These are phyloP conservation scores for Cottus gobio DNA, from an alignment of 2,113 vertebrate genomes.

Conservation along the genomic window DNA sequence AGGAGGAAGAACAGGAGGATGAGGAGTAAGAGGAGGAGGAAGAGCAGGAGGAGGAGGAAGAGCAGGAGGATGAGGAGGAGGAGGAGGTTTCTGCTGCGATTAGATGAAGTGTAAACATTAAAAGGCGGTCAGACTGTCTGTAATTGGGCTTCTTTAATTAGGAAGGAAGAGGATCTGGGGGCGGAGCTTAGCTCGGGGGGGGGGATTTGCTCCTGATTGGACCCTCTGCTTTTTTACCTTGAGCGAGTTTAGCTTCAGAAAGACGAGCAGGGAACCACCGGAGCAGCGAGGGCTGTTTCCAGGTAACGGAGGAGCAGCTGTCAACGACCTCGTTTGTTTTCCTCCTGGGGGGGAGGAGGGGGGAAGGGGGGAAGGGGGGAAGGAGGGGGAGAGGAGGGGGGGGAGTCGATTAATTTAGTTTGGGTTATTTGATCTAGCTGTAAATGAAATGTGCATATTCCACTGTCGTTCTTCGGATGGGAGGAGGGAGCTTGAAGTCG, in stretches of 20 bases:
- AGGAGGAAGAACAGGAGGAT: too few species aligned
- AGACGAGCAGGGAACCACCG: too few species aligned
- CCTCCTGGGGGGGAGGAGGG: too few species aligned
- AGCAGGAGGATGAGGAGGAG: not conserved
- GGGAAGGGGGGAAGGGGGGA: too few species aligned
- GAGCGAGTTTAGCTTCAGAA: constrained; percentile 23
- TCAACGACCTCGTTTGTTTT: too few species aligned
- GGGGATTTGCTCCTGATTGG: constrained; percentile 61
- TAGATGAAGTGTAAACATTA: not conserved
- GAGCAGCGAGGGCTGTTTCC: constrained; percentile 26
- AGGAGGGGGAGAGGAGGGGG: too few species aligned
- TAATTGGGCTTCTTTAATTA: constrained; percentile 76
- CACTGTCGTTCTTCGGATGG: constrained; percentile 29
- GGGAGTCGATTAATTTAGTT: too few species aligned
- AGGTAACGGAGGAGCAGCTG: constrained; percentile 16
- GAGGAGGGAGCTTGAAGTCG: too few species aligned
- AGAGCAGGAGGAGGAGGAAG: too few species aligned
- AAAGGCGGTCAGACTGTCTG: constrained; percentile 15
- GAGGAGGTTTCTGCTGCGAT: not conserved
- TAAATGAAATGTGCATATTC: constrained; percentile 56
- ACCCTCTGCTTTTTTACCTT: constrained; percentile 58
- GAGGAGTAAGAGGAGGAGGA: too few species aligned
- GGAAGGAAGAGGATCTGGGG: constrained; percentile 31
- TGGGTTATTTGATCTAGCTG: constrained; percentile 62
- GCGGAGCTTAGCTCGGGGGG: constrained; percentile 33